phyloP scores from a whole-genome alignment of 2,113 vertebrate species.

The Plectropomus leopardus region DNA sequence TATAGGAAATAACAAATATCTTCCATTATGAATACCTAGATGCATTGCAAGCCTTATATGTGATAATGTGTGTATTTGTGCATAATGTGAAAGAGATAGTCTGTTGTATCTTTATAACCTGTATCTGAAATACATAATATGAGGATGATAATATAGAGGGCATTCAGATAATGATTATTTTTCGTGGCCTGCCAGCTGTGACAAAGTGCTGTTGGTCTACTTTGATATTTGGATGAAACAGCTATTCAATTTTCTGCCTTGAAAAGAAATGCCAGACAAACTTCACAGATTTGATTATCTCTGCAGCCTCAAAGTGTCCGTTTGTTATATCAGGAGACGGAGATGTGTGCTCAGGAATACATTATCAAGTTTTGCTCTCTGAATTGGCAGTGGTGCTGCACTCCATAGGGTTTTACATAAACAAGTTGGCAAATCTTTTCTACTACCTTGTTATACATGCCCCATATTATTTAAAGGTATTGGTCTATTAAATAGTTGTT shows the following conservation, averaged over 20 bases:
- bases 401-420: background rate
- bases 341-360: conserved; percentile 13
- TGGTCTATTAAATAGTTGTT: too few relatives aligned
- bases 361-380: conserved; percentile 17
- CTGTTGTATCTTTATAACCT: background rate
- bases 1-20: background rate
- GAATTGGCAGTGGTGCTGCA: background rate
- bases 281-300: conserved; percentile 58
- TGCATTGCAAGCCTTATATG: background rate
- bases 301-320: conserved; percentile 36
- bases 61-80: conserved; percentile 3
- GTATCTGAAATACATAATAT: background rate
- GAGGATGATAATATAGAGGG: background rate
- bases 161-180: background rate
- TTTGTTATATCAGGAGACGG: conserved; percentile 23
- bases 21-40: background rate
- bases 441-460: background rate
- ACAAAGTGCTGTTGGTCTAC: background rate
- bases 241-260: conserved; percentile 32
- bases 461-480: background rate
- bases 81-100: background rate
- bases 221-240: conserved; percentile 47
- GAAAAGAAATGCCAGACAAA: conserved; percentile 20
- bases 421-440: background rate
- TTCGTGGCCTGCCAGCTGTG: background rate